Percentiles rank a stretch among this genome's conserved stretches.
These are phyloP conservation scores for Ennomos erosarius DNA, from an alignment of 2,888 invertebrate species.

Conservation along the genomic window DNA sequence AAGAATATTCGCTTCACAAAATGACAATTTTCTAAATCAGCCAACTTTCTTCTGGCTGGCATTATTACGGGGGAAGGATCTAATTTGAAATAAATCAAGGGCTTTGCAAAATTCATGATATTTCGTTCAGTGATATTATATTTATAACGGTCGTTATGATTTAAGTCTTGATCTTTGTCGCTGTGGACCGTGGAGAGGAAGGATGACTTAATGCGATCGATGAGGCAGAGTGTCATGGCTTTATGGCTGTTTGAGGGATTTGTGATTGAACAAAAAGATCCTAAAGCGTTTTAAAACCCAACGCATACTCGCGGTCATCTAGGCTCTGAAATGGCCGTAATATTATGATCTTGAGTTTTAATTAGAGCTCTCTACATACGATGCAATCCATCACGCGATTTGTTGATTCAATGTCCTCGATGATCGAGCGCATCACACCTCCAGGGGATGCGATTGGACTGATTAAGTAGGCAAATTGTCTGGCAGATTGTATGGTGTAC, in stretches of 20 bases:
- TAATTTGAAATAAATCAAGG: slow-evolving; percentile 27
- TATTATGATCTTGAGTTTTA: too few species aligned
- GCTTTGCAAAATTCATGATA: slow-evolving; percentile 23
- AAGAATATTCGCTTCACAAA: neutral
- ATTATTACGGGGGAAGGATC: slow-evolving; percentile 8
- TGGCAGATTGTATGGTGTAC: too few species aligned
- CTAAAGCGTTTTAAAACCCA: too few species aligned
- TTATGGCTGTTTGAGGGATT: neutral
- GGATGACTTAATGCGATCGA: slow-evolving; percentile 2
- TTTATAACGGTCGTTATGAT: slow-evolving; percentile 21
- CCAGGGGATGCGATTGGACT: too few species aligned
- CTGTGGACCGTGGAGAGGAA: neutral
- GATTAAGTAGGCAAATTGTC: too few species aligned
- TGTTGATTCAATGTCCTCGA: too few species aligned
- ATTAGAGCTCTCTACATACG: too few species aligned
- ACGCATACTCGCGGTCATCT: too few species aligned
- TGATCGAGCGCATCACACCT: too few species aligned
- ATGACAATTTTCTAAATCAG: slow-evolving; percentile 8
- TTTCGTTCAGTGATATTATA: slow-evolving; percentile 10
- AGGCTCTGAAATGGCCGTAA: too few species aligned
- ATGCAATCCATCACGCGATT: too few species aligned
- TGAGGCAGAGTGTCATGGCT: slow-evolving; percentile 5
- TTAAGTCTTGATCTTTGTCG: slow-evolving; percentile 17
- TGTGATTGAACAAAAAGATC: neutral
- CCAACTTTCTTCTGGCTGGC: neutral